Evolutionary conservation across 2,797 vertebrate genomes (phyloP).

Genomic region (Austrolebias charrua): DNA sequence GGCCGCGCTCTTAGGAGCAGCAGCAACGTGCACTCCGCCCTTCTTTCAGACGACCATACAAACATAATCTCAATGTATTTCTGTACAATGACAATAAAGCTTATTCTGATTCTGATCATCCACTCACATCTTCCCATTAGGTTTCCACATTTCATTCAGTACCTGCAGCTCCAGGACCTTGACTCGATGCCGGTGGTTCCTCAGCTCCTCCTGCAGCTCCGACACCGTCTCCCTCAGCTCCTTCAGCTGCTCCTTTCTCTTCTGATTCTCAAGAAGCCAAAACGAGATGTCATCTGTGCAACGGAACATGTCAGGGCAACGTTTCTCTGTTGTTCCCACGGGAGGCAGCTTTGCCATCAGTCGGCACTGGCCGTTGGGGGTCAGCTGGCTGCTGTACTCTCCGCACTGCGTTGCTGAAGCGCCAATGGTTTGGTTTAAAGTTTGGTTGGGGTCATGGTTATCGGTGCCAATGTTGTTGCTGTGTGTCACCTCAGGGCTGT

Average conservation of each 20-base stretch:
- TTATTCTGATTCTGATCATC: no score
- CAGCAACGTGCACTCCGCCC: no score
- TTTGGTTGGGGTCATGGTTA: not conserved
- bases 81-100: no score
- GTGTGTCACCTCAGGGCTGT: not conserved
- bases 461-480: not conserved
- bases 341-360: slow-evolving; percentile 63
- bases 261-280: slow-evolving; percentile 83
- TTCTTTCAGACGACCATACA: no score
- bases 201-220: slow-evolving; percentile 81
- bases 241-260: slow-evolving; percentile 80
- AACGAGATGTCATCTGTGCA: slow-evolving; percentile 81
- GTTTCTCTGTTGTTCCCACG: slow-evolving; percentile 59
- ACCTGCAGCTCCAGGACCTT: slow-evolving; percentile 81
- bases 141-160: not conserved
- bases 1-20: no score
- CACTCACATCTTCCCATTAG: not conserved
- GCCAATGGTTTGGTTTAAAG: slow-evolving; percentile 3
- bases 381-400: slow-evolving; percentile 51
- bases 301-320: slow-evolving; percentile 83
- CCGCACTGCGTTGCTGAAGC: slow-evolving; percentile 17
- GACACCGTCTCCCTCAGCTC: slow-evolving; percentile 76
- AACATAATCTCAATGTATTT: no score
- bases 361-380: slow-evolving; percentile 38
- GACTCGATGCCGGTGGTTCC: slow-evolving; percentile 78